Percentiles rank a stretch among this genome's conserved stretches.
These are phyloP conservation scores for Cataglyphis rosenhaueri DNA, from an alignment of 2,888 invertebrate genomes.

Conservation along the genomic window DNA sequence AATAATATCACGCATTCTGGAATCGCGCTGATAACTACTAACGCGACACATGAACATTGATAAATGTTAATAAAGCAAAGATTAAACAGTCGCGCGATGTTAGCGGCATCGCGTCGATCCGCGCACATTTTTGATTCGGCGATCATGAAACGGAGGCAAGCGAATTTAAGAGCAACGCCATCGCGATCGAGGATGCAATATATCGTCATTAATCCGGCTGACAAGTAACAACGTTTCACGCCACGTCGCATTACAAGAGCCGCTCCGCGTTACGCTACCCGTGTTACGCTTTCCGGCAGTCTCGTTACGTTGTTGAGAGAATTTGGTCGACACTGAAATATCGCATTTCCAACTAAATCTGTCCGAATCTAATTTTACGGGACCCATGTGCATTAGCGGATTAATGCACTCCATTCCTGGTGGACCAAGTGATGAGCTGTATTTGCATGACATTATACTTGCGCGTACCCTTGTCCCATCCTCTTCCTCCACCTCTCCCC, in stretches of 20 bases:
- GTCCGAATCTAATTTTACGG: constrained; percentile 82
- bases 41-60: constrained; percentile 40
- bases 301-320: constrained; percentile 57
- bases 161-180: constrained; percentile 57
- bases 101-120: background rate
- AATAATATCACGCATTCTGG: background rate
- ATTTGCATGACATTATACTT: constrained; percentile 84
- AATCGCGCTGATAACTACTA: constrained; percentile 26
- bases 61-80: constrained; percentile 12
- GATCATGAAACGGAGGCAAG: background rate
- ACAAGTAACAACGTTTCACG: constrained; percentile 69
- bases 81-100: background rate
- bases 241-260: constrained; percentile 58
- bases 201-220: constrained; percentile 69
- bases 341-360: constrained; percentile 80
- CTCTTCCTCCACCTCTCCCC: constrained; percentile 46
- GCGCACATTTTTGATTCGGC: constrained; percentile 68
- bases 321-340: constrained; percentile 78
- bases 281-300: constrained; percentile 37
- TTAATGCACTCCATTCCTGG: constrained; percentile 83
- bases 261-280: background rate
- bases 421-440: constrained; percentile 82
- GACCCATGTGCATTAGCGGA: constrained; percentile 83
- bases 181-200: constrained; percentile 63
- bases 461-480: constrained; percentile 67